Percentiles rank a stretch among this genome's conserved stretches.
Evolutionary conservation across 2,113 vertebrate genomes (phyloP).

Genomic region (Thryonomys swinderianus): DNA sequence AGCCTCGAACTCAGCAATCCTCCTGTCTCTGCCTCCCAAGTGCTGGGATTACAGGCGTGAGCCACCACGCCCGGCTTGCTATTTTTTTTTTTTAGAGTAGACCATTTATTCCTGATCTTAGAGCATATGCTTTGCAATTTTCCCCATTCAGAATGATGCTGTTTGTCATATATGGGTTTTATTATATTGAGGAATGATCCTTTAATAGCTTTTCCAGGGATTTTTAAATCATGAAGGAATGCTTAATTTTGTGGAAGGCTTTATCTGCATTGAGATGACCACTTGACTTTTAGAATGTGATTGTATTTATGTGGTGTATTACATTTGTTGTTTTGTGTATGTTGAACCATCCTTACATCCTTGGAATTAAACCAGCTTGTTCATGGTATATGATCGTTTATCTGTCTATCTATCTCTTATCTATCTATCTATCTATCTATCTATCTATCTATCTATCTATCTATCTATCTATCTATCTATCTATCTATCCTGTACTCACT

Average conservation of each 20-base stretch:
- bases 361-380: neutral
- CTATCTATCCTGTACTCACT: too few species aligned
- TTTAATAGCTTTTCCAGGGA: neutral
- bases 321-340: neutral
- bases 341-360: neutral
- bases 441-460: too few species aligned
- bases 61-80: too few species aligned
- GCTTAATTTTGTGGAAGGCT: neutral
- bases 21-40: too few species aligned
- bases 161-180: neutral
- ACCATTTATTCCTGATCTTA: neutral
- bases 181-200: neutral
- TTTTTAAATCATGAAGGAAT: neutral
- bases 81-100: too few species aligned
- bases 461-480: too few species aligned
- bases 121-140: neutral
- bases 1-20: too few species aligned
- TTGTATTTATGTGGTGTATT: neutral
- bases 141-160: neutral
- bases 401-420: too few species aligned
- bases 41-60: too few species aligned
- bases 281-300: neutral
- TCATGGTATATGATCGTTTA: neutral
- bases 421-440: too few species aligned
- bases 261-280: neutral